A percentile compares a stretch with the other conserved stretches of the same genome.
These are phyloP conservation scores for Galemys pyrenaicus DNA, from an alignment of 2,113 vertebrate genomes.

Conservation along the genomic window DNA sequence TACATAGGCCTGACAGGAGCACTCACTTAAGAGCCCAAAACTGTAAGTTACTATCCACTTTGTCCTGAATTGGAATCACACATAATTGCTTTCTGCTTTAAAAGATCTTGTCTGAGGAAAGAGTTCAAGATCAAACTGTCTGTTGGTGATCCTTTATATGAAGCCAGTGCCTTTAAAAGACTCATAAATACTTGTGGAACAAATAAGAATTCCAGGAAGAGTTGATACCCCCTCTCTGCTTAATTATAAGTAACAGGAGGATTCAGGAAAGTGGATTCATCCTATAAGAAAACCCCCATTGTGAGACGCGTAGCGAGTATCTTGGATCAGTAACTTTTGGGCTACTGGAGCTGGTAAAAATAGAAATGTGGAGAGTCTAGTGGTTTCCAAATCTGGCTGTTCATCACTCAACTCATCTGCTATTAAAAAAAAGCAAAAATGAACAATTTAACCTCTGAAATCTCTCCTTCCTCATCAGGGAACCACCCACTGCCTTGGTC, in stretches of 20 bases:
- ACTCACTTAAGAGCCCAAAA: constrained; percentile 84
- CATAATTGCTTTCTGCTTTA: constrained; percentile 58
- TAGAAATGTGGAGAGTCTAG: not conserved
- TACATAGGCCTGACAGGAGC: constrained; percentile 80
- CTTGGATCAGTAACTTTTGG: not conserved
- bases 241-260: not conserved
- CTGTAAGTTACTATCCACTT: constrained; percentile 71
- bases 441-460: not conserved
- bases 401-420: not conserved
- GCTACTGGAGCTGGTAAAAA: not conserved
- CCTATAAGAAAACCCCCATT: not conserved
- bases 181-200: not conserved
- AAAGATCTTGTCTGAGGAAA: constrained; percentile 49
- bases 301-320: not conserved
- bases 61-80: constrained; percentile 78
- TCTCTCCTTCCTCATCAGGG: not conserved
- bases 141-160: not conserved
- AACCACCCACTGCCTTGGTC: not conserved
- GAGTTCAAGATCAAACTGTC: constrained; percentile 52
- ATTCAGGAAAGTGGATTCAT: not conserved
- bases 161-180: not conserved
- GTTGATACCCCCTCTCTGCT: not conserved
- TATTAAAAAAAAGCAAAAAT: not conserved
- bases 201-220: not conserved
- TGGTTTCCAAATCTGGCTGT: not conserved